phyloP scores from a whole-genome alignment of 2,888 invertebrate species.

The Penaeus monodon region DNA sequence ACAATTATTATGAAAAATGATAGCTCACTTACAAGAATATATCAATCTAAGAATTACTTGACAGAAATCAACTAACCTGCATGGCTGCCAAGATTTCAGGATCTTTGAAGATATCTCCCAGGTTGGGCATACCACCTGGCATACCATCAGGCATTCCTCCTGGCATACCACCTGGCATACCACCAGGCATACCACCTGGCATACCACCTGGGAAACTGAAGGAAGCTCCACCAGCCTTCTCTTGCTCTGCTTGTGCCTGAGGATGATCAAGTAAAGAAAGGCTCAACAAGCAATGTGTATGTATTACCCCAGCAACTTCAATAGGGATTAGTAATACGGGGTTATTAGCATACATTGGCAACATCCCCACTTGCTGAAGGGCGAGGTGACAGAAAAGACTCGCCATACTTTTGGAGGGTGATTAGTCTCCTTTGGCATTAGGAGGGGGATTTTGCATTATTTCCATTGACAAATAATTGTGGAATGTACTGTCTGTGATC shows the following conservation, averaged over 20 bases:
- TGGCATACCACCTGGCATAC: constrained; percentile 49
- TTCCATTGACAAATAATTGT: no score
- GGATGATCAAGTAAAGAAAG: not conserved
- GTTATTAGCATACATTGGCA: no score
- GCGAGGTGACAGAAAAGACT: no score
- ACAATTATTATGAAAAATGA: no score
- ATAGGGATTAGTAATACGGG: no score
- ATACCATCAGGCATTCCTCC: constrained; percentile 59
- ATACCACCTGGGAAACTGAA: constrained; percentile 44
- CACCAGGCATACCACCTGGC: constrained; percentile 10
- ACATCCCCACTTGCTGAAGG: no score
- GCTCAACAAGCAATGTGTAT: no score
- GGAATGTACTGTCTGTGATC: no score
- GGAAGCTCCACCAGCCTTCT: constrained; percentile 63
- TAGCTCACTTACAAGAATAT: not conserved
- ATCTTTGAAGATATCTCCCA: constrained; percentile 68
- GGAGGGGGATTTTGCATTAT: no score
- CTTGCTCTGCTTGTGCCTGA: constrained; percentile 62
- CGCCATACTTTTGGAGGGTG: no score
- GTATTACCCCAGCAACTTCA: no score
- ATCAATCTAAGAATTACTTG: not conserved
- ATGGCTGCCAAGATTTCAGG: constrained; percentile 75
- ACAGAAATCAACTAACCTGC: constrained; percentile 72
- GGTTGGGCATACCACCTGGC: constrained; percentile 67
- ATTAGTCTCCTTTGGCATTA: no score